Conservation (phyloP, 1,140 invertebrate species). For the Leptinotarsa defecta region DNA sequence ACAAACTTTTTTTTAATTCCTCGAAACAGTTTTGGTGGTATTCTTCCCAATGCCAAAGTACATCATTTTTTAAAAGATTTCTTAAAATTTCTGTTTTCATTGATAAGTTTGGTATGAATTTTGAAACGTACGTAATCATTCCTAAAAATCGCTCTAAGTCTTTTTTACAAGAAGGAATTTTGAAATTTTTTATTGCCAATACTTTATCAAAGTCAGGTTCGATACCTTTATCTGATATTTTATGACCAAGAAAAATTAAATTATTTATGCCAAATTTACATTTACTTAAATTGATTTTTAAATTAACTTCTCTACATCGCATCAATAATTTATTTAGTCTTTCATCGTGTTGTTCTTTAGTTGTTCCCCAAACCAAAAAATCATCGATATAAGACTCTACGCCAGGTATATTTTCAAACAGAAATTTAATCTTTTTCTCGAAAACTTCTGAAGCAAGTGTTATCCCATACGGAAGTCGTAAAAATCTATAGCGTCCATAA, state of each 20-base stretch:
- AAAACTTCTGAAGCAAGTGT: neutral
- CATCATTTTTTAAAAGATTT: conserved; percentile 18
- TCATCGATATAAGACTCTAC: conserved; percentile 12
- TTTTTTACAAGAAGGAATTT: too few species aligned
- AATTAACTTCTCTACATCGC: too few species aligned
- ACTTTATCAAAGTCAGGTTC: neutral
- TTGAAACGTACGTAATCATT: conserved; percentile 30
- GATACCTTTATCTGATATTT: too few species aligned
- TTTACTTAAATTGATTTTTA: too few species aligned
- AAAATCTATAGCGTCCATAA: conserved; percentile 10
- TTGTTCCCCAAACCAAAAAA: too few species aligned
- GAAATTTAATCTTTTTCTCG: neutral
- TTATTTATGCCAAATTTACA: too few species aligned
- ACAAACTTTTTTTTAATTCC: conserved; percentile 16
- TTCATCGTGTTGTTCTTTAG: too few species aligned
- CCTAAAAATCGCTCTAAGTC: conserved; percentile 23
- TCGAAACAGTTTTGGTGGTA: conserved; percentile 17
- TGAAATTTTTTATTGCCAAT: too few species aligned
- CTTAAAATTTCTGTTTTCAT: conserved; percentile 21
- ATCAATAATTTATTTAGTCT: too few species aligned
- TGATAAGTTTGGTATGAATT: conserved; percentile 32
- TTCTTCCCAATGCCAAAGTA: conserved; percentile 11
- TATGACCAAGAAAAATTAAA: too few species aligned
- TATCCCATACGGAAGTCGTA: neutral
- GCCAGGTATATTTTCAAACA: conserved; percentile 3